Evolutionary conservation across 2,888 invertebrate species (phyloP), one percentile per base, ranked within the genome.

Genomic region (Gymnoscelis rufifasciata): DNA sequence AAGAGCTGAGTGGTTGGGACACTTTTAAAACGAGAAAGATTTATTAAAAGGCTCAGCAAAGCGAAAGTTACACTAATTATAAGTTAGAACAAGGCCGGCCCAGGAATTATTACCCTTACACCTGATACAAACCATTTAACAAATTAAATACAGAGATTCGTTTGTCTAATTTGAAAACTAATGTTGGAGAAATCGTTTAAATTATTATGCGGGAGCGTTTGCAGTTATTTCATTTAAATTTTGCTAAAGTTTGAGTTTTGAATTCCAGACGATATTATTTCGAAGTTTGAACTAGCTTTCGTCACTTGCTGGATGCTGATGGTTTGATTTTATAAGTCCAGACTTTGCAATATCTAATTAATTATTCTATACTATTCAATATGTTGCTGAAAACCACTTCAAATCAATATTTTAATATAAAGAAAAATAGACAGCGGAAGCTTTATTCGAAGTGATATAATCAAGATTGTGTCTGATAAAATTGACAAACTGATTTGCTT

Each of bases 51-150:
- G 38, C 28, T 12, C 26, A 31, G 33, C 11, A 7, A 33, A 40
- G 47, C 19, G 45, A 47, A 58, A 58, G 54, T 58, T 47, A 43
- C 40, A 49, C 45, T 56, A 58, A 58, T 58, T 58, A 58, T 52
- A 56, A 52, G 52, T 54, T 52, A 43, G 38, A 49, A 40, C 44
- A 47, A 50, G 48, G 45, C 30, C 35, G 41, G n/a, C 31, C 27
- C 39, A 54, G 51, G 51, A 58, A 48, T 54, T 54, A 56, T 50
- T 39, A 35, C 51, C 27, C 28, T 46, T 52, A 45, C 56, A 56
- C 47, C 56, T 52, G 54, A 57, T 50, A 49, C 52, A 47, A 43
- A 45, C 47, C 45, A 38, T 51, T 42, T 41, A 46, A 56, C 51
- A 51, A 49, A 51, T 50, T 51, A 44, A 41, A 45, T 35, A 29